Conservation (phyloP, 2,888 invertebrate species). For the Drosophila lutescens region DNA sequence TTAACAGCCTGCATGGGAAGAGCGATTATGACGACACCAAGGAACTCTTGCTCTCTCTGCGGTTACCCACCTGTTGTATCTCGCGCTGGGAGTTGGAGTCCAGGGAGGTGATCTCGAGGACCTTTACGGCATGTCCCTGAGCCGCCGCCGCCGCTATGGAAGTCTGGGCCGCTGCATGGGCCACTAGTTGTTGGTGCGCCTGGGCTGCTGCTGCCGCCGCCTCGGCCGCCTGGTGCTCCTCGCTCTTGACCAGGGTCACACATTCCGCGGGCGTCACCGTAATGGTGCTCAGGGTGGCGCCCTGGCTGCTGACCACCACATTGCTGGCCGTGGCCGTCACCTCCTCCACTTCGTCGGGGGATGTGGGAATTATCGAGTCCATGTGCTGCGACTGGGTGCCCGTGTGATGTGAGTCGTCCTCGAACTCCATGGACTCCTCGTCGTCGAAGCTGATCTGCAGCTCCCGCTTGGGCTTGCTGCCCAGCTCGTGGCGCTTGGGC, state of each 20-base stretch:
- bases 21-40: neutral
- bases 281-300: conserved; percentile 66
- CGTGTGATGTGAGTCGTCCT: conserved; percentile 76
- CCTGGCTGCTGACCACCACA: conserved; percentile 66
- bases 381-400: conserved; percentile 63
- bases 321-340: conserved; percentile 48
- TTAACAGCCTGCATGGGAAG: conserved; percentile 75
- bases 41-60: neutral
- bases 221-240: conserved; percentile 68
- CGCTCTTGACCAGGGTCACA: conserved; percentile 77
- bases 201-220: conserved; percentile 56
- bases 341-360: conserved; percentile 61
- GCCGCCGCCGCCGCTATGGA: conserved; percentile 62
- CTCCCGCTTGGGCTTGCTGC: conserved; percentile 76
- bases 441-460: conserved; percentile 80
- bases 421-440: conserved; percentile 82
- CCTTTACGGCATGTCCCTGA: conserved; percentile 80
- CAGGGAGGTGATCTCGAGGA: conserved; percentile 82
- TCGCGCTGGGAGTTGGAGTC: conserved; percentile 83
- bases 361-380: conserved; percentile 56
- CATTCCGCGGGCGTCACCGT: conserved; percentile 77
- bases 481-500: conserved; percentile 71
- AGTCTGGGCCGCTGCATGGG: conserved; percentile 67
- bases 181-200: conserved; percentile 71
- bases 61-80: conserved; percentile 77